These are phyloP conservation scores for Aporophyla nigra DNA, from an alignment of 2,888 invertebrate genomes.

Conservation along the genomic window DNA sequence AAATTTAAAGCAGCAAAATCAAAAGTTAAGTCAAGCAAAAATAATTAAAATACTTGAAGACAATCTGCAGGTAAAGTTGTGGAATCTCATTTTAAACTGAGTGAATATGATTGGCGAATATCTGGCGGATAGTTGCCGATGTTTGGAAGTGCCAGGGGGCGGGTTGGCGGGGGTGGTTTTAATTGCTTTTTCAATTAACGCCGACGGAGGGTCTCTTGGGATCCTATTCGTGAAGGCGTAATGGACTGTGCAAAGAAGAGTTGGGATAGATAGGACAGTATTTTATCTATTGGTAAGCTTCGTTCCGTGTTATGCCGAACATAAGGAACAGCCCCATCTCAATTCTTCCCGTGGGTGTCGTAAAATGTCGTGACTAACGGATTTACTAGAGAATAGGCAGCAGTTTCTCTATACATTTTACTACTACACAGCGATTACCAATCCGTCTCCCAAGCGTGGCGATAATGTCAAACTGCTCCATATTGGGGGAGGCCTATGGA, in stretches of 20 bases:
- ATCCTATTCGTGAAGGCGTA: slow-evolving; percentile 76
- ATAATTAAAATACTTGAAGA: slow-evolving; percentile 43
- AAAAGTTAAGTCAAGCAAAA: slow-evolving; percentile 34
- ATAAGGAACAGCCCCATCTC: too few relatives aligned
- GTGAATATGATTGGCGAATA: slow-evolving; percentile 72
- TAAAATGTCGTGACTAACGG: too few relatives aligned
- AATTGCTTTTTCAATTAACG: slow-evolving; percentile 89
- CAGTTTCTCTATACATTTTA: too few relatives aligned
- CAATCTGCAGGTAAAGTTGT: slow-evolving; percentile 54
- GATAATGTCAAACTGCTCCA: too few relatives aligned
- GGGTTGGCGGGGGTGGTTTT: slow-evolving; percentile 70
- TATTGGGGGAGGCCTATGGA: too few relatives aligned
- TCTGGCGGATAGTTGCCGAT: slow-evolving; percentile 67
- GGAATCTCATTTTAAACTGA: slow-evolving; percentile 66
- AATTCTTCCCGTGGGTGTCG: too few relatives aligned
- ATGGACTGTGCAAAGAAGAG: slow-evolving; percentile 76
- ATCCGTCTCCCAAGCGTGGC: too few relatives aligned
- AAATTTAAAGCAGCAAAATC: slow-evolving; percentile 25
- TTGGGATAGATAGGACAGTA: slow-evolving; percentile 49
- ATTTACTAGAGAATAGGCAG: too few relatives aligned
- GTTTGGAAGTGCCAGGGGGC: slow-evolving; percentile 58
- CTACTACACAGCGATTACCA: too few relatives aligned
- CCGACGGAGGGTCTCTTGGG: slow-evolving; percentile 72
- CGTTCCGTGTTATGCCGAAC: too few relatives aligned
- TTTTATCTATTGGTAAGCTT: not conserved